phyloP scores from a whole-genome alignment of 2,797 vertebrate genomes.

The Knipowitschia caucasica region DNA sequence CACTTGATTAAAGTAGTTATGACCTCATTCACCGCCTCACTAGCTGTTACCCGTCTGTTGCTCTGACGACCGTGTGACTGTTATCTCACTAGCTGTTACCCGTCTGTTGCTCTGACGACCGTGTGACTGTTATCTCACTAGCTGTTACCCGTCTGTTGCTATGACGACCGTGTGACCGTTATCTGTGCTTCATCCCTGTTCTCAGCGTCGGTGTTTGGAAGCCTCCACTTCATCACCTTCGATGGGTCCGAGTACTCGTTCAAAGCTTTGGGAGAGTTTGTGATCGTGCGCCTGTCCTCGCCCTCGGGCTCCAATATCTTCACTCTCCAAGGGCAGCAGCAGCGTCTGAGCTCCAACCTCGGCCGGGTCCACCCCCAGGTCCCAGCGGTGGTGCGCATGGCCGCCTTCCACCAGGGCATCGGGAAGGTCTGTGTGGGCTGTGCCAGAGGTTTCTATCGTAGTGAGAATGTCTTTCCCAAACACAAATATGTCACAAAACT shows the following conservation, averaged over 20 bases:
- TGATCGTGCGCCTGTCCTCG: conserved; percentile 79
- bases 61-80: too few species aligned
- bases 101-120: too few species aligned
- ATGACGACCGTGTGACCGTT: too few species aligned
- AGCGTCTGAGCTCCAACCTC: conserved; percentile 49
- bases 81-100: too few species aligned
- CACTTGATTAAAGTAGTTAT: too few species aligned
- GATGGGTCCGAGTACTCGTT: conserved; percentile 79
- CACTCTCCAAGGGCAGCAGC: conserved; percentile 80
- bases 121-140: too few species aligned
- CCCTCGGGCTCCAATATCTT: conserved; percentile 79
- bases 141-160: too few species aligned
- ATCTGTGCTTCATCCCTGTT: neutral
- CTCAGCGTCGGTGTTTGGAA: conserved; percentile 77
- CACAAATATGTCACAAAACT: too few species aligned
- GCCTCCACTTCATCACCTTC: conserved; percentile 81
- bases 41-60: too few species aligned
- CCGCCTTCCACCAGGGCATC: conserved; percentile 80
- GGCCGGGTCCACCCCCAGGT: conserved; percentile 51
- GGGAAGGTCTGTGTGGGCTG: conserved; percentile 72
- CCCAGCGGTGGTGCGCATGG: conserved; percentile 74
- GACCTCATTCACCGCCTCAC: too few species aligned
- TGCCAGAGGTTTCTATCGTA: too few species aligned
- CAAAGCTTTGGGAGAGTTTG: conserved; percentile 79
- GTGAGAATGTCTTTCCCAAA: too few species aligned